These are phyloP conservation scores for Acanthopagrus latus DNA, from an alignment of 2,797 vertebrate species.

Conservation along the genomic window DNA sequence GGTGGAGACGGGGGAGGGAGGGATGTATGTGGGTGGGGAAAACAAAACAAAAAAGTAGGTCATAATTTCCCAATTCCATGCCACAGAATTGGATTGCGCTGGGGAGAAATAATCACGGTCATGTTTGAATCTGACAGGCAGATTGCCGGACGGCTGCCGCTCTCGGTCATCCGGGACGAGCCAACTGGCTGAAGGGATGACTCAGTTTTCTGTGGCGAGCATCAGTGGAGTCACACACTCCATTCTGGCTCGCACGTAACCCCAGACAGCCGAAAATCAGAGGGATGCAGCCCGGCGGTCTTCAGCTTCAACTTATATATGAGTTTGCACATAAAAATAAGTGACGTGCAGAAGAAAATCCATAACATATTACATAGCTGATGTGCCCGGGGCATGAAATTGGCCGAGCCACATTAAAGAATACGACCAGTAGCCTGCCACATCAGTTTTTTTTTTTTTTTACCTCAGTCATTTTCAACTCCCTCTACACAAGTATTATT, in stretches of 20 bases:
- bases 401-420: conserved; percentile 45
- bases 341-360: conserved; percentile 19
- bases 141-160: conserved; percentile 43
- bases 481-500: conserved; percentile 57
- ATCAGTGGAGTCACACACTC: conserved; percentile 43
- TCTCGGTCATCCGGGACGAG: conserved; percentile 47
- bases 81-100: conserved; percentile 67
- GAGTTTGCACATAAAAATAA: conserved; percentile 43
- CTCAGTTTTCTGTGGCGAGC: conserved; percentile 64
- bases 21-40: conserved; percentile 34
- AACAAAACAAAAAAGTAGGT: conserved; percentile 77
- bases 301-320: conserved; percentile 12
- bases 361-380: conserved; percentile 38
- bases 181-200: conserved; percentile 64
- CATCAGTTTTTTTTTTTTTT: conserved; percentile 21
- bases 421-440: conserved; percentile 38
- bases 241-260: conserved; percentile 27
- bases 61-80: conserved; percentile 69
- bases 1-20: not conserved
- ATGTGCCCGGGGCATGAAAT: conserved; percentile 34
- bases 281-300: conserved; percentile 20
- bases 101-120: conserved; percentile 65
- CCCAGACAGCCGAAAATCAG: conserved; percentile 51
- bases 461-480: conserved; percentile 55
- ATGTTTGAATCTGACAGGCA: conserved; percentile 62